Base-by-base conservation (phyloP, 2,797 vertebrate genomes). In the Esox masquinongy region DNA sequence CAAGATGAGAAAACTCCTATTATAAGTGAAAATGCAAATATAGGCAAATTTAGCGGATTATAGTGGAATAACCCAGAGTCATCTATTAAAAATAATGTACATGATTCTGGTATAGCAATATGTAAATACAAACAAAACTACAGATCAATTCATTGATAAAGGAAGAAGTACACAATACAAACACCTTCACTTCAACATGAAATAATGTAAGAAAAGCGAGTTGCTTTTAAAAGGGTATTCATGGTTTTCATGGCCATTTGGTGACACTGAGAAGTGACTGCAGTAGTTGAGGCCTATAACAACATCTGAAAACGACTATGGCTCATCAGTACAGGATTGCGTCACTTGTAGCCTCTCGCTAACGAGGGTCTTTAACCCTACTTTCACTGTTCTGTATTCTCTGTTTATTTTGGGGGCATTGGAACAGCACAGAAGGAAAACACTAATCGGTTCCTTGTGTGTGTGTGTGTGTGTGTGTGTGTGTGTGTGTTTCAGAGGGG, bases 371-470 rank as follows among this genome's bases (percentile, higher is more conserved):
- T 22, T 79, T 80, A 80, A 7, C 47, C 79, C 82, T 79, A 72
- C 77, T 39, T 83, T 15, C 0, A 71, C 79, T 76, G 78, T 74
- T 83, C 82, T 73, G 12, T 83, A 77, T 87, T 80, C 77, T 53
- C 26, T 88, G 83, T 88, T 90, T 90, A 85, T 90, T 87, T 78
- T 81, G 82, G 80, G 86, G 86, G 84, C 83, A 80, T 87, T 83
- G 53, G 82, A 88, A 90, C 88, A 83, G 90, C 88, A 84, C 87
- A 86, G 85, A 79, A 79, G 83, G 79, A 86, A 89, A 90, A 84
- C 75, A 67, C 79, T 89, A 91, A 93, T 86, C 53, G 76, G 39
- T 89, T 86, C 86, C 90, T 91, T 76, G 70, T 76, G 56, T 76
- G 68, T 71, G 43, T 74, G n/a, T 74, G 72, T 66, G 74, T 74